Base-by-base conservation (phyloP, 2,888 invertebrate species). In the Isoperla grammatica region DNA sequence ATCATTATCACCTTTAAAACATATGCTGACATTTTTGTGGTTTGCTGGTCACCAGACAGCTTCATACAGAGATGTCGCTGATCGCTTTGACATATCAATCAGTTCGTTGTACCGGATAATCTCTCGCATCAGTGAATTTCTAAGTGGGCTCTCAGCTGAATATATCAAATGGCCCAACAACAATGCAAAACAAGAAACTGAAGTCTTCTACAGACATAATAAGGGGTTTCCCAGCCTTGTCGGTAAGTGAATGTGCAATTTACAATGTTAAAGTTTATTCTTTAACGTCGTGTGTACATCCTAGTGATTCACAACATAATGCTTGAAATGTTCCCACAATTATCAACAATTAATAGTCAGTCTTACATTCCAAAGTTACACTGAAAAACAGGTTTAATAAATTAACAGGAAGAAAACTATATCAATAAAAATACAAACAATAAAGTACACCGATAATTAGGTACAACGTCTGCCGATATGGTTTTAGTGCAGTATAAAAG, bases 201-300 rank as follows among this genome's bases (percentile, higher is more conserved):
- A 53, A 39, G 53, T 11, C 2, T 39, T 20, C 22, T 53, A 37
- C 20, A 19, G 35, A 12, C 4, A 35, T n/a, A 43, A 43, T 13
- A 56, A 46, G 43, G 56, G 56, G 11, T 43, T 56, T 56, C 56
- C 56, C 20, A 43, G 35, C 2, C n/a, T 56, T 22, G 45, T 43
- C 13, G 56, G 56, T 20, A 53, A 43, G 29, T 29, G n/a, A n/a
- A n/a, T 29, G 4, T 29, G 29, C 29, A 29, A 29, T 19, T 46
- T 12, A 20, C n/a, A 20, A 19, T n/a, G n/a, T 46, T 45, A 19
- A 45, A 17, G 46, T 22, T n/a, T n/a, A 11, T 46, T n/a, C 46
- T 20, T 22, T 8, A 19, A 46, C 9, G 12, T 46, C 15, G 9
- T 11, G 2, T 45, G 15, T 15, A 45, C 15, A 15, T 15, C 17